Percentiles rank a stretch among this genome's conserved stretches.
phyloP scores from a whole-genome alignment of 37 sponge, comb jelly and placozoan genomes.

The Bolinopsis microptera region DNA sequence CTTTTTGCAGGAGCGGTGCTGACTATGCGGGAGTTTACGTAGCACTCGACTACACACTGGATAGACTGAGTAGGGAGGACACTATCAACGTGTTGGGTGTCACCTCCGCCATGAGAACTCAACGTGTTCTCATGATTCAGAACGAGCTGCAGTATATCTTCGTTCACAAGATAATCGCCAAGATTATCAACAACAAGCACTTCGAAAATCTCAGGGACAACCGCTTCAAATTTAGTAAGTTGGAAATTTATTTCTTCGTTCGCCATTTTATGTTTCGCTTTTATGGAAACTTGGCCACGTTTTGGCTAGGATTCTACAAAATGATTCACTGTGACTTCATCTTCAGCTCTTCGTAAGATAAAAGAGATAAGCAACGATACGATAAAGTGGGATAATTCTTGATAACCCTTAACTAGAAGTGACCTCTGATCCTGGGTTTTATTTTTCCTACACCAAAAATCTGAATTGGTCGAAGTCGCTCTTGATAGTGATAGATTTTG shows the following conservation, averaged over 20 bases:
- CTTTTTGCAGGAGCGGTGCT: constrained; percentile 29
- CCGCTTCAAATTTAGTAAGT: constrained; percentile 51
- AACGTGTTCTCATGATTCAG: constrained; percentile 38
- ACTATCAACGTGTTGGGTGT: constrained; percentile 38
- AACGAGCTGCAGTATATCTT: constrained; percentile 40
- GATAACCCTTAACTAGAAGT: not conserved
- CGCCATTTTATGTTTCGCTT: not conserved
- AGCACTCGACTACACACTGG: constrained; percentile 58
- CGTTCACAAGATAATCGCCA: constrained; percentile 43
- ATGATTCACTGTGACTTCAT: no score
- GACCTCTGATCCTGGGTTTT: not conserved
- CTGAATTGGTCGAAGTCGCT: no score
- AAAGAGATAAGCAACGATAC: constrained; percentile 53
- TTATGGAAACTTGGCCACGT: not conserved
- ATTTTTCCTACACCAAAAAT: not conserved
- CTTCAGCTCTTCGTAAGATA: constrained; percentile 7
- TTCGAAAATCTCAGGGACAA: constrained; percentile 15
- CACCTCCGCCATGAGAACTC: constrained; percentile 58
- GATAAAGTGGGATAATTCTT: not conserved
- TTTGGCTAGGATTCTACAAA: no score
- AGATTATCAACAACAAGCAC: constrained; percentile 38
- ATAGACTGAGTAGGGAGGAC: not conserved
- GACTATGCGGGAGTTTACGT: constrained; percentile 45
- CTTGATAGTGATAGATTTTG: no score
- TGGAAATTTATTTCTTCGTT: no score